Conservation (phyloP, 2,113 vertebrate species). For the Ceuthmochares aereus region DNA sequence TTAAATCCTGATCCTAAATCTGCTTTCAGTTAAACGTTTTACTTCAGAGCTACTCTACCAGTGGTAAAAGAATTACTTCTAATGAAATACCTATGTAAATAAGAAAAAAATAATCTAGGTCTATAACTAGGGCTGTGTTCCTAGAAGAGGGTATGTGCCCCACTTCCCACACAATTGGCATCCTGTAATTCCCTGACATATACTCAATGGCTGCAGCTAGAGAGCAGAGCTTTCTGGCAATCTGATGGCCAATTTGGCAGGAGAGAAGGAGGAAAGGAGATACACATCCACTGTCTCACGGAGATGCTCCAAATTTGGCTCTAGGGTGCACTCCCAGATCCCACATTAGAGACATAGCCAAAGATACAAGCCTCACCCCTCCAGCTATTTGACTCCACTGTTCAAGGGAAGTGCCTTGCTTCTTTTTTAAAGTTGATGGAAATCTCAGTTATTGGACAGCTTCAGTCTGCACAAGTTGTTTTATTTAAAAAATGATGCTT, state of each 20-base stretch:
- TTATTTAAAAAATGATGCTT: constrained; percentile 16
- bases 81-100: background rate
- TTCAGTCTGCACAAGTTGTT: background rate
- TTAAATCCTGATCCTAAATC: background rate
- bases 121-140: background rate
- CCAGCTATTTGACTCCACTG: background rate
- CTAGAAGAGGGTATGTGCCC: background rate
- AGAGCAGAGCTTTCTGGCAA: background rate
- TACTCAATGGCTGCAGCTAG: background rate
- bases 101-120: background rate
- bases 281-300: background rate
- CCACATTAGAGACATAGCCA: background rate
- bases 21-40: background rate
- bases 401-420: background rate
- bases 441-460: background rate
- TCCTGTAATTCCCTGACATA: background rate
- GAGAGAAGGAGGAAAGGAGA: background rate
- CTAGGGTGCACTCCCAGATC: background rate
- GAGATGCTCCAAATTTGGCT: background rate
- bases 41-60: background rate
- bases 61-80: background rate
- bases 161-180: background rate
- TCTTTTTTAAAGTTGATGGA: background rate
- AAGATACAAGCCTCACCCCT: background rate
- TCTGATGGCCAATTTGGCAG: background rate